Evolutionary conservation across 2,888 invertebrate species (phyloP), one percentile per base, ranked within the genome.

Genomic region (Sphaerophoria taeniata): DNA sequence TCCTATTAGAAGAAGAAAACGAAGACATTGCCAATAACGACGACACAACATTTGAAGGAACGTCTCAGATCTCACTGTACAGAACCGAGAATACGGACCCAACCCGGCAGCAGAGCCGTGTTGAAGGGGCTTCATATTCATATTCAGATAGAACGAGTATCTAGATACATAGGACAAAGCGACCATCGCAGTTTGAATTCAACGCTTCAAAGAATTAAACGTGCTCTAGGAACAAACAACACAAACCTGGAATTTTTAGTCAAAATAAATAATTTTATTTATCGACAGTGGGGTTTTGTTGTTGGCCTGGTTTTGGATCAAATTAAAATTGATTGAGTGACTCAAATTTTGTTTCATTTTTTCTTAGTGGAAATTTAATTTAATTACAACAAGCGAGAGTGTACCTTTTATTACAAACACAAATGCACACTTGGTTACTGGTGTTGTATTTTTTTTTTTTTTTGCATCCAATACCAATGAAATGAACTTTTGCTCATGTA

Each of bases 121-220:
- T 24, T 24, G 24, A 82, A 82, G 74, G 82, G 70, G 65, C 77
- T 71, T 74, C 60, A 39, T 9, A 43, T 5, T 7, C 39, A 43
- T 7, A 7, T 9, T 43, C 43, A 43, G 9, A 43, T 43, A 43
- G 24, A 24, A 24, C 24, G 24, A 24, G 24, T 24, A 24, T 24
- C 24, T 24, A 24, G 60, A 67, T 78, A 69, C 60, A 36, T 67
- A 61, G 61, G 71, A 24, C 24, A 24, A 24, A 24, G 39, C 78
- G 65, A 67, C 60, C 77, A 71, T 82, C 78, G 61, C 86, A 86
- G 86, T 86, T 86, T 67, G 74, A 67, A 61, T 78, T 63, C 82
- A 86, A 65, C 82, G 82, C 77, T 86, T 82, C 74, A 67, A 65
- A 53, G 82, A 61, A 16, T 31, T 58, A 61, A 86, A 82, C 81